Percentiles rank a stretch among this genome's conserved stretches.
Evolutionary conservation across 1,140 invertebrate species (phyloP).

Genomic region (Dryas iulia): DNA sequence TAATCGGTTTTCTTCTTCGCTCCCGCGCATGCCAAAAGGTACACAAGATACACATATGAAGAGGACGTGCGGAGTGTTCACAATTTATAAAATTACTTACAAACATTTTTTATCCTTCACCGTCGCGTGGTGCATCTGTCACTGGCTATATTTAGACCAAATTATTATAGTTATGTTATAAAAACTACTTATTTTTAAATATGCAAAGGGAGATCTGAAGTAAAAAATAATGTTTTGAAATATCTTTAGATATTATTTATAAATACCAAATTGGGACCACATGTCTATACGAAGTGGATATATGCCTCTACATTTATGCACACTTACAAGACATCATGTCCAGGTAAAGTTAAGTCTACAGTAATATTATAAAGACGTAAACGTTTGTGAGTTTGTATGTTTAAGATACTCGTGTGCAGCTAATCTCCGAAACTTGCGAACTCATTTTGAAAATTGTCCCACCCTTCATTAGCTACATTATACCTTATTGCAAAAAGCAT

Average conservation of each 20-base stretch:
- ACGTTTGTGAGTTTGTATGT: too few relatives aligned
- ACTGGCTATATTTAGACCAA: constrained; percentile 39
- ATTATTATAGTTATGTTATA: constrained; percentile 52
- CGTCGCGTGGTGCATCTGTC: constrained; percentile 33
- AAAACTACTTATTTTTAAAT: constrained; percentile 59
- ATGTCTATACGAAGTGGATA: not conserved
- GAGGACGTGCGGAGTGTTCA: constrained; percentile 22
- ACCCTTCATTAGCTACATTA: too few relatives aligned
- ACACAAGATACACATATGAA: constrained; percentile 8
- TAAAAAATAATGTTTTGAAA: not conserved
- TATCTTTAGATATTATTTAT: not conserved
- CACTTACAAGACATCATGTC: too few relatives aligned
- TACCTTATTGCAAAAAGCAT: too few relatives aligned
- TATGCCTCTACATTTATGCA: too few relatives aligned
- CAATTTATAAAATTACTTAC: constrained; percentile 30
- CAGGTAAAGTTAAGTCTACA: too few relatives aligned
- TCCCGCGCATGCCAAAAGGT: not conserved
- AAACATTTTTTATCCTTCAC: constrained; percentile 30
- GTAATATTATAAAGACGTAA: too few relatives aligned
- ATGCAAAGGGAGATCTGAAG: constrained; percentile 10
- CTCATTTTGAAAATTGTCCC: too few relatives aligned
- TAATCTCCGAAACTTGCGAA: too few relatives aligned
- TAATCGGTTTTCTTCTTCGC: not conserved
- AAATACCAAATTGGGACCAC: not conserved
- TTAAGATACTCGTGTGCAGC: too few relatives aligned